Conservation (phyloP, 2,797 vertebrate species). For the Clarias platycephalus region DNA sequence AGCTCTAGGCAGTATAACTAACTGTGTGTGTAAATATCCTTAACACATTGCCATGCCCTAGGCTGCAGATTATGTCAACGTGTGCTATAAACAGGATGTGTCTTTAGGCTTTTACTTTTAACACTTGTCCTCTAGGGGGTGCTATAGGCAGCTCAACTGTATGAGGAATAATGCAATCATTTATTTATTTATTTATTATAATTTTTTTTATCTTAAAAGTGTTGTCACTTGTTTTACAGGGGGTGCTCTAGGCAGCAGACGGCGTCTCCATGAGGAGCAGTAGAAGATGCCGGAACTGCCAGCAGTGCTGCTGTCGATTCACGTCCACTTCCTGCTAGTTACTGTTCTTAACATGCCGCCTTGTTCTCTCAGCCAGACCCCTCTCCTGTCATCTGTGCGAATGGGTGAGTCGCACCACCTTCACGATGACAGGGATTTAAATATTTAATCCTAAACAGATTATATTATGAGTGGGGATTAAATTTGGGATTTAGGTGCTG, state of each 20-base stretch:
- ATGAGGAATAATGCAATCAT: slow-evolving; percentile 77
- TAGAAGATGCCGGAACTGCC: slow-evolving; percentile 96
- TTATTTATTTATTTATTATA: too few relatives aligned
- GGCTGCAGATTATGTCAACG: not conserved
- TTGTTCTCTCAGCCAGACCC: slow-evolving; percentile 73
- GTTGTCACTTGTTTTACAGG: slow-evolving; percentile 66
- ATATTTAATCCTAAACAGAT: not conserved
- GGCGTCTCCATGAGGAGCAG: slow-evolving; percentile 98
- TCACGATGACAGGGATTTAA: not conserved
- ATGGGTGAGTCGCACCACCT: slow-evolving; percentile 77
- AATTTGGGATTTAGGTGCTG: not conserved
- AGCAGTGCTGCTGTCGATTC: slow-evolving; percentile 91
- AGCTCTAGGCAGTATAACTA: not conserved
- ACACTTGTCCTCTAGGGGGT: slow-evolving; percentile 71
- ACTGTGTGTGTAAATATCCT: not conserved
- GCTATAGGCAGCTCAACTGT: slow-evolving; percentile 87
- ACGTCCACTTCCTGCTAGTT: slow-evolving; percentile 76
- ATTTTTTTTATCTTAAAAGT: slow-evolving; percentile 9
- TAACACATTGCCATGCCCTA: not conserved
- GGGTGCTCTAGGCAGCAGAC: slow-evolving; percentile 86
- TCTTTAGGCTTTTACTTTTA: not conserved
- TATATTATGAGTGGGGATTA: not conserved
- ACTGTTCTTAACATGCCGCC: slow-evolving; percentile 73
- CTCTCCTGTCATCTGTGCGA: slow-evolving; percentile 84
- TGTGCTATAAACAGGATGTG: not conserved